Conservation (phyloP, 1,140 invertebrate species). For the Eumeta japonica region DNA sequence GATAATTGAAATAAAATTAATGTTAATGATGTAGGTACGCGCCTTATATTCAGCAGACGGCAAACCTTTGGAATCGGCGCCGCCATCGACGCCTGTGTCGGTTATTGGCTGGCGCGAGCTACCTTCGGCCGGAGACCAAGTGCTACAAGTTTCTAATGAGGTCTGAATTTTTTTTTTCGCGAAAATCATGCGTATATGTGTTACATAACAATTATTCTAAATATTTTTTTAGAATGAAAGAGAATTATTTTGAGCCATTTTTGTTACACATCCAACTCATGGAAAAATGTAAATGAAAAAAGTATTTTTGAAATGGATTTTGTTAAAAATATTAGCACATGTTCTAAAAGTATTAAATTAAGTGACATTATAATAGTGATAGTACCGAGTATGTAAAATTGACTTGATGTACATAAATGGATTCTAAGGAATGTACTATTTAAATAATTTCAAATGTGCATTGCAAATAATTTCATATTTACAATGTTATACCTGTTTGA, state of each 20-base stretch:
- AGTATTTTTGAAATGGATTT: too few species aligned
- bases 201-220: background rate
- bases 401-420: too few species aligned
- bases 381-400: too few species aligned
- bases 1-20: background rate
- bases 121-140: constrained; percentile 82
- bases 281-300: background rate
- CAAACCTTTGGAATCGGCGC: constrained; percentile 64
- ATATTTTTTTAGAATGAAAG: background rate
- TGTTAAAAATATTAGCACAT: too few species aligned
- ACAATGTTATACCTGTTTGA: too few species aligned
- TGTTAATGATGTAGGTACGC: constrained; percentile 60
- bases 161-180: constrained; percentile 22
- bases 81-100: constrained; percentile 81
- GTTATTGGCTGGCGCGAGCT: constrained; percentile 87
- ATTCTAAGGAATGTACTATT: too few species aligned
- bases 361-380: too few species aligned
- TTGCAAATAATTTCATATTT: too few species aligned
- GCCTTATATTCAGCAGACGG: constrained; percentile 83
- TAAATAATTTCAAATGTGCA: too few species aligned
- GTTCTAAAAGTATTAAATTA: too few species aligned
- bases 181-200: background rate
- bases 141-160: constrained; percentile 81
- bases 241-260: background rate
- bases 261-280: background rate